Conservation (phyloP, 2,797 vertebrate species). For the Oophaga sylvatica region DNA sequence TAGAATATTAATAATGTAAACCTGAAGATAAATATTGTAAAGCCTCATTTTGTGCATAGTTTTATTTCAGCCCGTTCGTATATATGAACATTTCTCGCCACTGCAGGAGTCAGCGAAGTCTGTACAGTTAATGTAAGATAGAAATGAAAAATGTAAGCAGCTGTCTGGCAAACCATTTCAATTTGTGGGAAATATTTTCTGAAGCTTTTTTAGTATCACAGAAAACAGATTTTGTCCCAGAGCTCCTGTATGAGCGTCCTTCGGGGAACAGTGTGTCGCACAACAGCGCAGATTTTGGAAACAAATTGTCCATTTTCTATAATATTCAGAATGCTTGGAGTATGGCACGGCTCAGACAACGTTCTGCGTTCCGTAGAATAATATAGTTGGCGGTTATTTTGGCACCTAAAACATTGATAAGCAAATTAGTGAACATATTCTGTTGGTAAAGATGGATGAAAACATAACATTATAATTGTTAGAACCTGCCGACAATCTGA, state of each 20-base stretch:
- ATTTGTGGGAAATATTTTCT: constrained; percentile 39
- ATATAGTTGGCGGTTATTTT: not conserved
- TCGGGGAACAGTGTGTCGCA: constrained; percentile 32
- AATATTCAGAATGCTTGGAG: constrained; percentile 5
- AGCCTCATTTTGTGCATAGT: not conserved
- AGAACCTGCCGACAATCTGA: not conserved
- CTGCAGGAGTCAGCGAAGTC: not conserved
- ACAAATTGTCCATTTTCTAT: constrained; percentile 37
- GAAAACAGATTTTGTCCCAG: constrained; percentile 35
- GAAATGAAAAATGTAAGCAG: constrained; percentile 44
- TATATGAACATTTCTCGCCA: not conserved
- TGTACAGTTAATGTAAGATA: constrained; percentile 22
- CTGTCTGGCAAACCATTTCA: constrained; percentile 34
- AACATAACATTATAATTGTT: not conserved
- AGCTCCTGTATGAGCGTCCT: not conserved
- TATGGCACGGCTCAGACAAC: not conserved
- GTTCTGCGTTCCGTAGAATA: not conserved
- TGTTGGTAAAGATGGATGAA: not conserved
- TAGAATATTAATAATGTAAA: not conserved
- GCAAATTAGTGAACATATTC: not conserved
- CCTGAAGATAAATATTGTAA: not conserved
- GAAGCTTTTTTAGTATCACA: constrained; percentile 35
- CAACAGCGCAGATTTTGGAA: constrained; percentile 26
- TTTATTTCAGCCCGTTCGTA: not conserved
- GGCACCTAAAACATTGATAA: not conserved